These are phyloP conservation scores for Dysdera silvatica DNA, from an alignment of 1,140 invertebrate genomes.

Conservation along the genomic window DNA sequence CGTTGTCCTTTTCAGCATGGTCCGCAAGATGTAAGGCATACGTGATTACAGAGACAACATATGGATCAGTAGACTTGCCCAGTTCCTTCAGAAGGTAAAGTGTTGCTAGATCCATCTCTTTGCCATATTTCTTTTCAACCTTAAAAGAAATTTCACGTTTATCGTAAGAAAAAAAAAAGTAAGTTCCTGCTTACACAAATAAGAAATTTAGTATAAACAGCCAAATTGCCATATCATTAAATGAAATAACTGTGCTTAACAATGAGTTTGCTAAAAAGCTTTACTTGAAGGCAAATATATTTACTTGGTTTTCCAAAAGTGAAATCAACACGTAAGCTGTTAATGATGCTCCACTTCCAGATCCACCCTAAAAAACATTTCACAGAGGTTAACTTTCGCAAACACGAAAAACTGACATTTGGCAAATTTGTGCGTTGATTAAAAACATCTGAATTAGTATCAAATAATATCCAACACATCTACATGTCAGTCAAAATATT, in stretches of 20 bases:
- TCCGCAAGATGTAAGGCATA: constrained; percentile 68
- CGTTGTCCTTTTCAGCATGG: constrained; percentile 56
- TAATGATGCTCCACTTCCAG: constrained; percentile 62
- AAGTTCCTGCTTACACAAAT: background rate
- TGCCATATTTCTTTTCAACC: constrained; percentile 56
- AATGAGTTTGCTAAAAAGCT: too few species aligned
- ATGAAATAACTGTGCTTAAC: too few species aligned
- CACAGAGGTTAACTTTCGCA: too few species aligned
- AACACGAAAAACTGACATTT: too few species aligned
- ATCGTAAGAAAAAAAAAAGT: background rate
- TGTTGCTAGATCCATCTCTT: constrained; percentile 53
- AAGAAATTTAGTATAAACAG: constrained; percentile 8
- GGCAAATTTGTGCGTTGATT: too few species aligned
- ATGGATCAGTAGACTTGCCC: constrained; percentile 60
- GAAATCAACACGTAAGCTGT: constrained; percentile 76
- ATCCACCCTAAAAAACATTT: constrained; percentile 52
- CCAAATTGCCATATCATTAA: too few species aligned
- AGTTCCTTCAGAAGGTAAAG: constrained; percentile 69
- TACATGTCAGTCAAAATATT: too few species aligned
- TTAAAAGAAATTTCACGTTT: background rate
- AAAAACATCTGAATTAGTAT: too few species aligned
- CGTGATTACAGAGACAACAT: constrained; percentile 65
- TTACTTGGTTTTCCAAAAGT: constrained; percentile 58
- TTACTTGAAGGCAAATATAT: too few species aligned
- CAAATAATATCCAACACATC: too few species aligned